Evolutionary conservation across 2,113 vertebrate genomes (phyloP).

Genomic region (Oostethus manadensis): DNA sequence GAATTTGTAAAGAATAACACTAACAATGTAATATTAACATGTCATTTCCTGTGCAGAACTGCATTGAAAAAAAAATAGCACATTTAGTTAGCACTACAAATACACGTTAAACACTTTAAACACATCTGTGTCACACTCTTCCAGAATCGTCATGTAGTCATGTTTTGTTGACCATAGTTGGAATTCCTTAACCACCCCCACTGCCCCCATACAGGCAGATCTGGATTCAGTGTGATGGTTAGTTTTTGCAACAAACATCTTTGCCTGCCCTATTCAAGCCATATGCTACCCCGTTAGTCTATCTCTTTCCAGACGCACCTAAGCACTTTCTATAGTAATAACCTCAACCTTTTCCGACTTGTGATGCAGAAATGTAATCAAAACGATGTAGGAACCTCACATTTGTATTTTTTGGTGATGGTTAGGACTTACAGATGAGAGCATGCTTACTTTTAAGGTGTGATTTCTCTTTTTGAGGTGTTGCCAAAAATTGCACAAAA

Average conservation of each 20-base stretch:
- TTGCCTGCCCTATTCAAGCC: slow-evolving; percentile 20
- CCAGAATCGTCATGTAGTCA: slow-evolving; percentile 5
- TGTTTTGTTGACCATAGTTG: slow-evolving; percentile 21
- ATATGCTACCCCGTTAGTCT: slow-evolving; percentile 28
- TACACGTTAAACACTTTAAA: not conserved
- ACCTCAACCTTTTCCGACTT: not conserved
- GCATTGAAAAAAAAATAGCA: too few species aligned
- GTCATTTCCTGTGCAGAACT: not conserved
- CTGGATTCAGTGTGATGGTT: slow-evolving; percentile 8
- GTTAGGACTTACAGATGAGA: too few species aligned
- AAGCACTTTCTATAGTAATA: not conserved
- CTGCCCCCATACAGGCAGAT: not conserved
- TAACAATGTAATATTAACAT: too few species aligned
- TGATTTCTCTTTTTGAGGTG: too few species aligned
- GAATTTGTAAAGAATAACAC: too few species aligned
- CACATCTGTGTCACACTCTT: slow-evolving; percentile 6
- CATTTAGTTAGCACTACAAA: not conserved
- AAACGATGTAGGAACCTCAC: too few species aligned
- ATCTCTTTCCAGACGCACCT: not conserved
- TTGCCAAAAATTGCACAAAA: too few species aligned
- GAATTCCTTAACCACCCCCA: slow-evolving; percentile 39
- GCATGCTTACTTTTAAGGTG: too few species aligned
- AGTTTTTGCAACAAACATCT: slow-evolving; percentile 31
- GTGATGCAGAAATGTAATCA: not conserved
- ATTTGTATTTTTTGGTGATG: too few species aligned